Conservation (phyloP, 1,140 invertebrate species). For the Stegodyphus dumicola region DNA sequence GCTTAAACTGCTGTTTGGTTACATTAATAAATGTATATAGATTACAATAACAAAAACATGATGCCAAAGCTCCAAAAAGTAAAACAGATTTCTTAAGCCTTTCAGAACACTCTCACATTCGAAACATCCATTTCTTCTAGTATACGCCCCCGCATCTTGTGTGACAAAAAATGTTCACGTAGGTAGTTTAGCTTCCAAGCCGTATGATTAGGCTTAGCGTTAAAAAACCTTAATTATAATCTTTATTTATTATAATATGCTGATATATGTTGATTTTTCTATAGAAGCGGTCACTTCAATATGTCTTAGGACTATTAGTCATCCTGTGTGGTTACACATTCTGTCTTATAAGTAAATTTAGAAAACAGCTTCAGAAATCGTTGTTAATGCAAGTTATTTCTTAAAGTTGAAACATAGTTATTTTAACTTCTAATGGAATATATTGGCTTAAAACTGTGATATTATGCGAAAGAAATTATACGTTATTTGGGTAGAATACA, state of each 20-base stretch:
- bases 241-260: conserved; percentile 49
- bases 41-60: no score
- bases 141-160: conserved; percentile 42
- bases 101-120: no score
- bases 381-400: no score
- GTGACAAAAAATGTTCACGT: conserved; percentile 30
- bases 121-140: background rate
- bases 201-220: conserved; percentile 30
- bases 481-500: no score
- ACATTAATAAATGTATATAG: no score
- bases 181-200: background rate
- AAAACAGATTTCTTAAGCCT: no score
- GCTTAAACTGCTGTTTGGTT: no score
- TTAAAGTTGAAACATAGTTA: no score
- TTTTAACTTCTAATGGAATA: no score
- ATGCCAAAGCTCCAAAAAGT: no score
- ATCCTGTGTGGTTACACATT: conserved; percentile 8
- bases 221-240: conserved; percentile 36
- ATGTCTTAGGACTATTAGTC: conserved; percentile 7
- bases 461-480: no score
- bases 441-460: no score
- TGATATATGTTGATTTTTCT: background rate
- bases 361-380: conserved; percentile 1
- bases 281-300: conserved; percentile 13
- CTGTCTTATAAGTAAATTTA: conserved; percentile 35